phyloP scores from a whole-genome alignment of 2,113 vertebrate species.

The Bostrychus sinensis region DNA sequence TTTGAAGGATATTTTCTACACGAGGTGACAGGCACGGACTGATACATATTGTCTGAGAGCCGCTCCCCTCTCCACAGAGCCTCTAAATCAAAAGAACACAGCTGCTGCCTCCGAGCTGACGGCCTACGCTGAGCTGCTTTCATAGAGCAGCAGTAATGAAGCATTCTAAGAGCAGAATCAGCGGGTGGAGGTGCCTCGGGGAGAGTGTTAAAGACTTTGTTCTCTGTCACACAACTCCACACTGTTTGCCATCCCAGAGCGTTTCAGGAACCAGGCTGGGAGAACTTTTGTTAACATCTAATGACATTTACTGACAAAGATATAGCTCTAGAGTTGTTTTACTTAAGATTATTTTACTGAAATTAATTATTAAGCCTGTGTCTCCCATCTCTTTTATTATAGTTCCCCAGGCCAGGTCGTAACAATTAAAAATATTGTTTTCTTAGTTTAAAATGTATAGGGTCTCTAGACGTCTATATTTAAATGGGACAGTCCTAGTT shows the following conservation, averaged over 20 bases:
- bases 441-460: too few relatives aligned
- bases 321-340: too few relatives aligned
- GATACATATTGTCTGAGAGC: conserved; percentile 25
- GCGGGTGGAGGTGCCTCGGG: conserved; percentile 33
- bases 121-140: conserved; percentile 52
- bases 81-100: conserved; percentile 52
- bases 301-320: too few relatives aligned
- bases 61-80: conserved; percentile 19
- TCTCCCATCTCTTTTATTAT: too few relatives aligned
- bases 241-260: neutral
- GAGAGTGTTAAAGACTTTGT: conserved; percentile 44
- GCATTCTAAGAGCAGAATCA: conserved; percentile 36
- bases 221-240: conserved; percentile 9
- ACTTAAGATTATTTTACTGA: too few relatives aligned
- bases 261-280: too few relatives aligned
- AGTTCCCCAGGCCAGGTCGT: too few relatives aligned
- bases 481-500: too few relatives aligned
- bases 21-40: conserved; percentile 21
- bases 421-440: too few relatives aligned
- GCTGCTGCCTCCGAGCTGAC: conserved; percentile 50
- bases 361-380: too few relatives aligned
- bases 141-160: conserved; percentile 57
- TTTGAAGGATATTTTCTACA: conserved; percentile 34
- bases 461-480: too few relatives aligned
- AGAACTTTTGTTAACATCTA: too few relatives aligned